phyloP scores from a whole-genome alignment of 2,113 vertebrate genomes.

The Salvelinus alpinus region DNA sequence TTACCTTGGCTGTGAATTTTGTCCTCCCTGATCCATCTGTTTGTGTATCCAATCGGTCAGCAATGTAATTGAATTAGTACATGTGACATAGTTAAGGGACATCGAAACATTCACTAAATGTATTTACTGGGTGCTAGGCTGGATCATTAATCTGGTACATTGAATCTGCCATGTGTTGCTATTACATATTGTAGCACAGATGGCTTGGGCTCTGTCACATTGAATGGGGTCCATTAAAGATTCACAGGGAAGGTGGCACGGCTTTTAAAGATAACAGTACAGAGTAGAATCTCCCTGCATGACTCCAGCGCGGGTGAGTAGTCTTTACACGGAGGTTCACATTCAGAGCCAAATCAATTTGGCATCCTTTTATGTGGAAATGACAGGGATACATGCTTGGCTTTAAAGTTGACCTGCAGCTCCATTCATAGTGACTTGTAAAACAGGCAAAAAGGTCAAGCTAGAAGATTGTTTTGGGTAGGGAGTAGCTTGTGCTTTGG shows the following conservation, averaged over 20 bases:
- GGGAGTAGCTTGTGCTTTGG: not conserved
- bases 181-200: conserved; percentile 61
- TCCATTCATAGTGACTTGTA: conserved; percentile 26
- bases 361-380: conserved; percentile 41
- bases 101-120: conserved; percentile 62
- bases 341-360: conserved; percentile 42
- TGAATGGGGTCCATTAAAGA: conserved; percentile 54
- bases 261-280: conserved; percentile 48
- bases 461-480: conserved; percentile 17
- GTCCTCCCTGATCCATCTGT: conserved; percentile 55
- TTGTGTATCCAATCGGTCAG: conserved; percentile 44
- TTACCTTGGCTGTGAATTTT: conserved; percentile 45
- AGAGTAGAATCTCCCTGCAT: conserved; percentile 38
- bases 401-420: conserved; percentile 27
- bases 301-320: conserved; percentile 46
- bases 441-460: conserved; percentile 41
- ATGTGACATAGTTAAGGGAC: conserved; percentile 60
- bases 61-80: conserved; percentile 63
- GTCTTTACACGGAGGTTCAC: conserved; percentile 41
- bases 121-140: conserved; percentile 61
- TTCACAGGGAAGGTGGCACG: conserved; percentile 62
- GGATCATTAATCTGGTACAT: conserved; percentile 56
- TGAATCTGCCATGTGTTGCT: conserved; percentile 44
- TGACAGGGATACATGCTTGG: conserved; percentile 23
- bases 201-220: conserved; percentile 53